Evolutionary conservation across 2,113 vertebrate genomes (phyloP), one percentile per base, ranked within the genome.

Genomic region (Pterocles gutturalis): DNA sequence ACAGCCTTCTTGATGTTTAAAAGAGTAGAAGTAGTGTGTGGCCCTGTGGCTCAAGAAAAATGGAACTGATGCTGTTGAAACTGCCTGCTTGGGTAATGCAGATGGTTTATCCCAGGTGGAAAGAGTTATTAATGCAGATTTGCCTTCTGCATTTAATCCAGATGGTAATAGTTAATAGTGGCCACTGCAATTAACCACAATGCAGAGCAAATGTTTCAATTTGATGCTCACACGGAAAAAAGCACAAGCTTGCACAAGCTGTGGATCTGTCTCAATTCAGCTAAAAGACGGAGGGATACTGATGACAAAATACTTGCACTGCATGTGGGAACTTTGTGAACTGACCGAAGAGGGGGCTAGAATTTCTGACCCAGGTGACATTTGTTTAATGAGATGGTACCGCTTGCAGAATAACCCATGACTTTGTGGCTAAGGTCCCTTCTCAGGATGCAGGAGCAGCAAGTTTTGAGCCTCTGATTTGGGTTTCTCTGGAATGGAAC

Each of bases 141-240:
- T 87, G 72, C 26, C 67, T 83, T 83, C 87, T 87, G 54, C 46
- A 17, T 83, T 87, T 89, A 84, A 90, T 84, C 77, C 83, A 84
- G 57, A 36, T 84, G 21, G 16, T 43, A 60, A 38, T 38, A 67
- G 60, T 86, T 70, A 58, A 83, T 64, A 93, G 38, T 53, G 61
- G 61, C 55, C 69, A 60, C 64, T 54, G 69, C 76, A 84, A 38
- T 69, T 57, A 87, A n/a, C 58, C 43, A 55, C 58, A 76, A 11
- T 2, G 46, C 83, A 62, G 60, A 62, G 41, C 22, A 66, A 69
- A 61, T 34, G 15, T 17, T 86, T 66, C 21, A 8, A 31, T 92
- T 91, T 38, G 33, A 81, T 64, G 48, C 3, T 51, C 71, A 66
- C 86, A 49, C 3, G 53, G 49, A 54, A 83, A 70, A 83, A 86